phyloP scores from a whole-genome alignment of 2,797 vertebrate species.

The Sebastes taczanowskii region DNA sequence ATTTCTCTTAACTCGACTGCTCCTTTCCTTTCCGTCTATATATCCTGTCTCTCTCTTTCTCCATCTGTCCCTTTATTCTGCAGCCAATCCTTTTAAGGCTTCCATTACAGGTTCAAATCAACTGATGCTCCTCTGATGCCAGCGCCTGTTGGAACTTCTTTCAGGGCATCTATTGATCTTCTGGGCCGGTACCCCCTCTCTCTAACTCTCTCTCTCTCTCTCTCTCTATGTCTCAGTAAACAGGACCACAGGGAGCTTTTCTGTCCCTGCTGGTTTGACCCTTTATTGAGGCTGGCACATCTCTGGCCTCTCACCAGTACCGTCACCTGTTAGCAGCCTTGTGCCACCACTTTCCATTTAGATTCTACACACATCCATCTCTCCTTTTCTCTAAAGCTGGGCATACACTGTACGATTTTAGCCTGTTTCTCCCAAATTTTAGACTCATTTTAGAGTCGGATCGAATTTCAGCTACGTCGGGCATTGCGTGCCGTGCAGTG shows the following conservation, averaged over 20 bases:
- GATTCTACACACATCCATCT: slow-evolving; percentile 21
- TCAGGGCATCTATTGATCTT: slow-evolving; percentile 51
- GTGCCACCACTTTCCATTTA: slow-evolving; percentile 12
- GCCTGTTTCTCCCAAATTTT: too few relatives aligned
- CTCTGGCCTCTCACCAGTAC: slow-evolving; percentile 76
- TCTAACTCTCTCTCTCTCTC: not conserved
- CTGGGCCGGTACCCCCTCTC: not conserved
- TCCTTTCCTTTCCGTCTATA: slow-evolving; percentile 64
- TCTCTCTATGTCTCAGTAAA: slow-evolving; percentile 14
- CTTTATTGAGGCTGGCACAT: slow-evolving; percentile 63
- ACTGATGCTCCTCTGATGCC: slow-evolving; percentile 47
- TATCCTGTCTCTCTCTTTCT: slow-evolving; percentile 12
- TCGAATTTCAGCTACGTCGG: too few relatives aligned
- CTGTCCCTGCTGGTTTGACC: slow-evolving; percentile 75
- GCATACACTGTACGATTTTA: too few relatives aligned
- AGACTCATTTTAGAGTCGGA: too few relatives aligned
- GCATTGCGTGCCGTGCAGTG: too few relatives aligned
- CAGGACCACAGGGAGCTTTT: slow-evolving; percentile 36
- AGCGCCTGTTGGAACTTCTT: slow-evolving; percentile 36
- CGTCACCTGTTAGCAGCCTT: slow-evolving; percentile 76
- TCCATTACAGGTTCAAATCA: slow-evolving; percentile 30
- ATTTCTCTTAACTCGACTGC: not conserved
- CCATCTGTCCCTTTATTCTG: slow-evolving; percentile 34
- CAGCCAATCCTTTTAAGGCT: slow-evolving; percentile 40
- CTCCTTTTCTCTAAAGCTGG: not conserved